phyloP scores from a whole-genome alignment of 2,888 invertebrate genomes.

The Osmoderma eremita region DNA sequence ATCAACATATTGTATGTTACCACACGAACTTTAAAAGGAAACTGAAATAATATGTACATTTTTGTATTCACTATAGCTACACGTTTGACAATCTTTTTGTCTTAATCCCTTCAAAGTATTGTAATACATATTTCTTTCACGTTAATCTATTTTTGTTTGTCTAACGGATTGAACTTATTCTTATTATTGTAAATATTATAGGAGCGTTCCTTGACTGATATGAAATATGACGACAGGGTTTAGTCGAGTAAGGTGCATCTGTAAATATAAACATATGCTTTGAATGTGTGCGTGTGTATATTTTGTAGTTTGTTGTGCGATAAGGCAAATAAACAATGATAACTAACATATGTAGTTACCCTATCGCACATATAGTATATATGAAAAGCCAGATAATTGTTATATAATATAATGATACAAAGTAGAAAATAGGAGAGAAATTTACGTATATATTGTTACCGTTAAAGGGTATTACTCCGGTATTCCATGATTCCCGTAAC shows the following conservation, averaged over 20 bases:
- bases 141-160: too few species aligned
- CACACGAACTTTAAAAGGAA: too few species aligned
- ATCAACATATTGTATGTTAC: too few species aligned
- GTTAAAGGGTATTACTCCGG: too few species aligned
- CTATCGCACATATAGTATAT: background rate
- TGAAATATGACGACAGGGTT: background rate
- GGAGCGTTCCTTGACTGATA: background rate
- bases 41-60: too few species aligned
- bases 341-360: background rate
- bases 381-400: slow-evolving; percentile 19
- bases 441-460: background rate
- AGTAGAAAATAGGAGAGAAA: background rate
- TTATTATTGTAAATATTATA: background rate
- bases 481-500: too few species aligned
- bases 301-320: background rate
- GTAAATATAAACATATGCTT: slow-evolving; percentile 3
- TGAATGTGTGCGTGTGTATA: background rate
- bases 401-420: slow-evolving; percentile 30
- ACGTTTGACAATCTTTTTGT: too few species aligned
- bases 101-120: too few species aligned
- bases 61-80: too few species aligned
- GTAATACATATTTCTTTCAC: too few species aligned
- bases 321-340: slow-evolving; percentile 21
- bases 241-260: slow-evolving; percentile 6
- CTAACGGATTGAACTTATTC: too few species aligned